Base-by-base conservation (phyloP, 2,888 invertebrate genomes). In the Sphecodes monilicornis region DNA sequence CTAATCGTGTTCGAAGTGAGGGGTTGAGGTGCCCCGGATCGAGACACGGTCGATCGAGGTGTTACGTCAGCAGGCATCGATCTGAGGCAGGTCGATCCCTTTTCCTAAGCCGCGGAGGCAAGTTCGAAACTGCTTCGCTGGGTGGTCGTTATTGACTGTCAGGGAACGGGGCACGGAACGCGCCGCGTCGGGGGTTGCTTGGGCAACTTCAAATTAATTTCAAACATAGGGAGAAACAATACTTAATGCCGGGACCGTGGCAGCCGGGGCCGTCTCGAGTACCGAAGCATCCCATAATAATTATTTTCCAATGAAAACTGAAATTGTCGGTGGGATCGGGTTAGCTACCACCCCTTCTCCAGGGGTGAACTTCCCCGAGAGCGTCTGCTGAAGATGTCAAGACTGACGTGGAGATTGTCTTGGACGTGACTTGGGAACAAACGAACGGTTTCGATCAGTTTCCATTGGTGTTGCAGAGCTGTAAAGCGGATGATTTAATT, bases 191-290 rank as follows among this genome's bases (percentile, higher is more conserved):
- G 85, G 90, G 91, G 89, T 91, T 91, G 92, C 92, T 93, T 92
- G 92, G 91, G 92, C 91, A 92, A 93, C 93, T 93, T 92, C 90
- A 91, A 94, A 93, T 94, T 94, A 94, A 94, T 94, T 94, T 92
- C 92, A 91, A 92, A 91, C 88, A 90, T 87, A 88, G 88, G 85
- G 88, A 88, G 91, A 91, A 91, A 91, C 91, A 91, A 91, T 91
- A 90, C 88, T 88, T 86, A 87, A 82, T 85, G 83, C 86, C 76
- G 70, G 46, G 78, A 71, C 66, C 46, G 60, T 70, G 74, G 73
- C 66, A 80, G 76, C 78, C 60, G n/a, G 72, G 77, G 50, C 76
- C 69, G 78, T 80, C 84, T 86, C 81, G 75, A 84, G 81, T 78
- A 77, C 69, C 64, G 76, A 57, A 68, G 87, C 80, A 81, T 90